phyloP scores from a whole-genome alignment of 1,140 invertebrate species.

The Aplysia californica region DNA sequence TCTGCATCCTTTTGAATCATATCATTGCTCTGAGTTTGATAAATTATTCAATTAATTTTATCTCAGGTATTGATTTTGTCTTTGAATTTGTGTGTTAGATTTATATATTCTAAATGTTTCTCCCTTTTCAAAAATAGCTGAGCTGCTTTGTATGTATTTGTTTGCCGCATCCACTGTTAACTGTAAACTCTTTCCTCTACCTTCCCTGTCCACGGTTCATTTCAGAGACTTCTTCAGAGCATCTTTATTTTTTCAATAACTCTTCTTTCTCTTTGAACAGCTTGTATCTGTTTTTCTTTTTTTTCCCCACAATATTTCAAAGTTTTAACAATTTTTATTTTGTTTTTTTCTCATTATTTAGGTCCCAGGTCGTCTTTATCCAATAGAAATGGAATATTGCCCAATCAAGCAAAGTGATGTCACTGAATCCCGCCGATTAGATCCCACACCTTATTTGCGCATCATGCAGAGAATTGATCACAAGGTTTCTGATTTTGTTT shows the following conservation, averaged over 20 bases:
- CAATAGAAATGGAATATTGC: conserved; percentile 89
- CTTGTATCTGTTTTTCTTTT: too few species aligned
- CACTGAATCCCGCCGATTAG: conserved; percentile 78
- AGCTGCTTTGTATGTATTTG: neutral
- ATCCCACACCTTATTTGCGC: conserved; percentile 92
- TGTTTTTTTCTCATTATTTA: too few species aligned
- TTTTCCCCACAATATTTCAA: too few species aligned
- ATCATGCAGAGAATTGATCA: conserved; percentile 93
- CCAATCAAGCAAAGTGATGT: conserved; percentile 76
- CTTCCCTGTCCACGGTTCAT: too few species aligned
- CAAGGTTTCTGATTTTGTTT: too few species aligned
- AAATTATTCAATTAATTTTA: neutral
- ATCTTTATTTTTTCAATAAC: too few species aligned
- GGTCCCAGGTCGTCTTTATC: conserved; percentile 94
- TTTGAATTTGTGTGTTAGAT: neutral
- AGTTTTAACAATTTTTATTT: too few species aligned
- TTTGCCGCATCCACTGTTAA: neutral
- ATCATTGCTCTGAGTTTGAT: neutral
- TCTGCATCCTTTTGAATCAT: too few species aligned
- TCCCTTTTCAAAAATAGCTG: neutral
- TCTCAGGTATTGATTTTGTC: neutral
- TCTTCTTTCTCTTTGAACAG: too few species aligned
- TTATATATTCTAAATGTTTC: neutral
- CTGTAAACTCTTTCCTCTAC: neutral
- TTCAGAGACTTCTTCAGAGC: too few species aligned